Conservation (phyloP, 2,797 vertebrate species). For the Labroides dimidiatus region DNA sequence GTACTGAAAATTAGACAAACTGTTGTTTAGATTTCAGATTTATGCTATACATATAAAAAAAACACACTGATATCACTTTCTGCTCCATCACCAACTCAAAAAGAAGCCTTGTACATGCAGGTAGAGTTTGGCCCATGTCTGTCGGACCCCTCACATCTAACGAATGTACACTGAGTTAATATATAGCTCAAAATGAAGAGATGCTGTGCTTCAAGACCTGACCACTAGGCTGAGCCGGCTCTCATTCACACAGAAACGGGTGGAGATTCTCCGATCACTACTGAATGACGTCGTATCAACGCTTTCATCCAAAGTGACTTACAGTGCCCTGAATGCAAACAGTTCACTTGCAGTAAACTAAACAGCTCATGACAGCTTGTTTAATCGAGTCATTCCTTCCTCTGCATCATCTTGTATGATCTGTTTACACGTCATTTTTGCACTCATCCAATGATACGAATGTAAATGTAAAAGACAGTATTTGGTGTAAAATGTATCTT, state of each 20-base stretch:
- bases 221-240: background rate
- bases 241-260: constrained; percentile 55
- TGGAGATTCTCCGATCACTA: constrained; percentile 57
- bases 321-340: constrained; percentile 41
- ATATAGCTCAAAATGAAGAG: constrained; percentile 30
- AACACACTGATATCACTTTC: background rate
- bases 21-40: too few relatives aligned
- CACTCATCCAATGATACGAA: constrained; percentile 56
- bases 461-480: constrained; percentile 59
- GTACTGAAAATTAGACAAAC: too few relatives aligned
- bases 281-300: constrained; percentile 35
- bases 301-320: constrained; percentile 58
- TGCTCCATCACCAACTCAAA: background rate
- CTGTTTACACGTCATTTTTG: constrained; percentile 45
- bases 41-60: too few relatives aligned
- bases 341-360: constrained; percentile 39
- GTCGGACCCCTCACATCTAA: constrained; percentile 22
- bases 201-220: constrained; percentile 2
- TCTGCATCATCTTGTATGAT: constrained; percentile 10
- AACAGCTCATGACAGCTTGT: constrained; percentile 7
- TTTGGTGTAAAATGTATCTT: constrained; percentile 59
- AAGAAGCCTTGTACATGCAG: background rate
- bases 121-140: constrained; percentile 11
- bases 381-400: constrained; percentile 12
- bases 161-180: constrained; percentile 62